phyloP scores from a whole-genome alignment of 2,797 vertebrate genomes.

The Phyllotis vaccarum region DNA sequence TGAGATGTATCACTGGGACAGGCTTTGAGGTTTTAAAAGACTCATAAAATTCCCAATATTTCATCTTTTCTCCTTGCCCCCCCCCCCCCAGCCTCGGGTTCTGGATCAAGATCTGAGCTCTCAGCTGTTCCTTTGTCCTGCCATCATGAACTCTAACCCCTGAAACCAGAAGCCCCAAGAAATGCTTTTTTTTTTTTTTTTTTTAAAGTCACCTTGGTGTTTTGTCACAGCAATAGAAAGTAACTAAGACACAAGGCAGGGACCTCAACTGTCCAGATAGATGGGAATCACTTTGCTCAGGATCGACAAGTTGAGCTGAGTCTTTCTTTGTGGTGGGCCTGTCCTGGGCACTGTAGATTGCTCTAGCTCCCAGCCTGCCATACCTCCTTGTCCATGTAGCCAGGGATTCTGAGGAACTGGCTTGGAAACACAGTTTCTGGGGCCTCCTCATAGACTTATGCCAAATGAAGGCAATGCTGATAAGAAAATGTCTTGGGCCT shows the following conservation, averaged over 20 bases:
- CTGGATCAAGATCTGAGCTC: not conserved
- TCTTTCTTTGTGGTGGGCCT: fast-evolving
- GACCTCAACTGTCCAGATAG: fast-evolving
- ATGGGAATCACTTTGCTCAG: fast-evolving
- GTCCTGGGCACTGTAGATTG: not conserved
- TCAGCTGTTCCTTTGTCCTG: not conserved
- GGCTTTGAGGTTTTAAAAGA: not conserved
- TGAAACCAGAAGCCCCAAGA: not conserved
- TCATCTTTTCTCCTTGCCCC: not conserved
- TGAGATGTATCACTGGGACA: not conserved
- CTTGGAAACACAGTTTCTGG: not conserved
- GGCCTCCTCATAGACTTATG: not conserved
- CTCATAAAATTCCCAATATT: not conserved
- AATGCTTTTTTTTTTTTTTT: not conserved
- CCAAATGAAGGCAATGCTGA: not conserved
- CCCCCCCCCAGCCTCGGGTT: not conserved
- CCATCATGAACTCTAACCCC: not conserved
- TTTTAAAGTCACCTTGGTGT: not conserved
- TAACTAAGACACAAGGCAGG: not conserved
- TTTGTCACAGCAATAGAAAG: not conserved
- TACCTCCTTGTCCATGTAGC: not conserved
- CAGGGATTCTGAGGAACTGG: not conserved
- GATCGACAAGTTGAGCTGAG: fast-evolving
- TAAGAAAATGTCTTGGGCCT: not conserved
- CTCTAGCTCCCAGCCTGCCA: not conserved